A percentile compares a stretch with the other conserved stretches of the same genome.
Conservation (phyloP, 1,140 invertebrate species). For the Periplaneta americana region DNA sequence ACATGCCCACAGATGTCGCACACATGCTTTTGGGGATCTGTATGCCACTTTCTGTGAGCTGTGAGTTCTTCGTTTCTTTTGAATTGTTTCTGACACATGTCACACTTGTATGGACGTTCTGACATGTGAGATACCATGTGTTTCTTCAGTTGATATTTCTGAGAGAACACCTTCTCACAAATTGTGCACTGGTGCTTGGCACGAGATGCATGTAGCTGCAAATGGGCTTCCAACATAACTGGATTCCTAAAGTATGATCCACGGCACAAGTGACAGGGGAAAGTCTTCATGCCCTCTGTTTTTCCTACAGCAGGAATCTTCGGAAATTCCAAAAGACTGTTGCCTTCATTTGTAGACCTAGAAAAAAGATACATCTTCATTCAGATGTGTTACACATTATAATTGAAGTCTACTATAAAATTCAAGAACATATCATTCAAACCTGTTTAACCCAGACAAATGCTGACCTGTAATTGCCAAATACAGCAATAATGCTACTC, state of each 20-base stretch:
- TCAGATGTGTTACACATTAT: neutral
- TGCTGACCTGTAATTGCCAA: too few relatives aligned
- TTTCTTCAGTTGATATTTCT: conserved; percentile 34
- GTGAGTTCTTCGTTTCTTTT: conserved; percentile 33
- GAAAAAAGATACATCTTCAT: neutral
- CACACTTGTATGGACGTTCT: conserved; percentile 60
- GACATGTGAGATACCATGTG: conserved; percentile 33
- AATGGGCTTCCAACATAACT: neutral
- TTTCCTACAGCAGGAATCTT: neutral
- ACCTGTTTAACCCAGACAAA: too few relatives aligned
- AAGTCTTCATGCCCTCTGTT: neutral
- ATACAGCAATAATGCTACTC: too few relatives aligned
- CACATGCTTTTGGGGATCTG: neutral
- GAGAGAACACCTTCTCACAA: conserved; percentile 50
- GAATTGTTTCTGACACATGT: conserved; percentile 60
- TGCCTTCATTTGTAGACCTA: neutral
- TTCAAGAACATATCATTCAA: too few relatives aligned
- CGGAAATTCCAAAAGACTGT: neutral
- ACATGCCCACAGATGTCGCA: conserved; percentile 8
- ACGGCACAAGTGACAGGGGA: neutral
- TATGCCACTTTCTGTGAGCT: neutral
- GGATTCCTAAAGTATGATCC: neutral
- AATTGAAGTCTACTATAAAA: too few relatives aligned
- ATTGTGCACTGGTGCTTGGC: conserved; percentile 37
- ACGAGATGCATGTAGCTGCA: neutral